phyloP scores from a whole-genome alignment of 2,888 invertebrate genomes.

The Drosophila kambysellisi region DNA sequence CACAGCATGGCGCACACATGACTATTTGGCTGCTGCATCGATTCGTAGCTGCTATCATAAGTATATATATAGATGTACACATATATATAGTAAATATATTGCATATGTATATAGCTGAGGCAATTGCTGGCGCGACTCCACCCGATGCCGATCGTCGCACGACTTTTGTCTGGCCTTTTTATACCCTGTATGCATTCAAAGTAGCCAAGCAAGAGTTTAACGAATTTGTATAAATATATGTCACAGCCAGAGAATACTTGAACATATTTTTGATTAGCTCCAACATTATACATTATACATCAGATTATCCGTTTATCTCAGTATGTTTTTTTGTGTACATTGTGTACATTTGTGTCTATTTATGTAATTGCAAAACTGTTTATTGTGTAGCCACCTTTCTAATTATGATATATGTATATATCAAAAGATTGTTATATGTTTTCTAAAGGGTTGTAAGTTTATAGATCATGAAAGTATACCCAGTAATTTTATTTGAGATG shows the following conservation, averaged over 20 bases:
- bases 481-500: background rate
- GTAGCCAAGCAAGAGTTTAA: background rate
- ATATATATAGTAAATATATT: constrained; percentile 2
- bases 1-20: constrained; percentile 78
- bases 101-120: constrained; percentile 26
- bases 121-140: constrained; percentile 53
- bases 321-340: background rate
- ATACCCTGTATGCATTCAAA: background rate
- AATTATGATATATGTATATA: background rate
- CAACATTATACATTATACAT: background rate
- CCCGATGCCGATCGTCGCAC: constrained; percentile 71
- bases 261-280: background rate
- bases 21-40: constrained; percentile 51
- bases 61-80: constrained; percentile 6
- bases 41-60: constrained; percentile 32
- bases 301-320: background rate
- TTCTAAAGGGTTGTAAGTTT: background rate
- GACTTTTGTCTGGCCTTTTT: constrained; percentile 64
- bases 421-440: background rate
- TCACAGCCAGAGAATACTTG: background rate
- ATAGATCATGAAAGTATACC: background rate
- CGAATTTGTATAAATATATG: background rate
- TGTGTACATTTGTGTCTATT: background rate
- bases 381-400: background rate
- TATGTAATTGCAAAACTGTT: background rate